Evolutionary conservation across 37 sponge, comb jelly and placozoan genomes (phyloP), one percentile per base, ranked within the genome.

Genomic region (Corticium candelabrum): DNA sequence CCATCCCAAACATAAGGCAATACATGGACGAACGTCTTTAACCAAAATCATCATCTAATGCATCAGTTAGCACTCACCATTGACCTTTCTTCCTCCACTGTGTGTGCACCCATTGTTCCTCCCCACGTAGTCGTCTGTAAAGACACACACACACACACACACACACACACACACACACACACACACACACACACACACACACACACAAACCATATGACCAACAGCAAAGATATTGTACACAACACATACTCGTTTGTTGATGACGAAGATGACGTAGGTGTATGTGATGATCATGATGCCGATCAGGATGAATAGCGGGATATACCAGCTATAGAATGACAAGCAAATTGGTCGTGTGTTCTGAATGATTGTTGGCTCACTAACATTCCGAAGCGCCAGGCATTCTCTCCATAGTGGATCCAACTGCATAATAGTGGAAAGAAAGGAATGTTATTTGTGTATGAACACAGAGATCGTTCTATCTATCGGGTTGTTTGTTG

Each of bases 281-380:
- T 76, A 76, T 5, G 40, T 68, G 30, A 56, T 40, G 29, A 76
- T 29, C 21, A 76, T 7, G 21, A 76, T 67, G 57, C n/a, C n/a
- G 40, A 76, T 39, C 31, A 76, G 7, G 62, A 56, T 29, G 27
- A 76, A 76, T n/a, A 40, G 27, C 15, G 77, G 77, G 4, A 21
- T 68, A 76, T 76, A 76, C 77, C 77, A 76, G n/a, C 77, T 76
- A 35, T n/a, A 68, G 68, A 67, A 15, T 35, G 30, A 76, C 67
- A 76, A 76, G 67, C 77, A 76, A 72, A 72, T 15, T 11, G n/a
- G n/a, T n/a, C n/a, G n/a, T n/a, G n/a, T n/a, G n/a, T n/a, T n/a
- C n/a, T n/a, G n/a, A n/a, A n/a, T n/a, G n/a, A n/a, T n/a, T n/a
- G n/a, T n/a, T n/a, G n/a, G n/a, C n/a, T n/a, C 62, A 27, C 74